These are phyloP conservation scores for Hippocampus guttulatus DNA, from an alignment of 2,113 vertebrate species.

Conservation along the genomic window DNA sequence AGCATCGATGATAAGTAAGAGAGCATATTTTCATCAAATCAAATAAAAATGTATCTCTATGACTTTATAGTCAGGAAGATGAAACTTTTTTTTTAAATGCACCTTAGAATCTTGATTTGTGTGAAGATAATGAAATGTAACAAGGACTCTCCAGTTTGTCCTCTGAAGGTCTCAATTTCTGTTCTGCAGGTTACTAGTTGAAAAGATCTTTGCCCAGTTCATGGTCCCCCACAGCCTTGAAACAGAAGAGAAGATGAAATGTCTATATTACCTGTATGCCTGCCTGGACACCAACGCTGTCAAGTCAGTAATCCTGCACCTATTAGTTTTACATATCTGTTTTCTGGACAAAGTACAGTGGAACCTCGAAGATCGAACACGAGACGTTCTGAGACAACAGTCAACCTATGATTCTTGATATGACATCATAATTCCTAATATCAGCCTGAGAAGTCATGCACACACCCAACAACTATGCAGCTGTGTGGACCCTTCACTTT, in stretches of 20 bases:
- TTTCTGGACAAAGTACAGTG: neutral
- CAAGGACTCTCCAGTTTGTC: neutral
- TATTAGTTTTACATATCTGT: neutral
- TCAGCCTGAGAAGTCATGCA: too few relatives aligned
- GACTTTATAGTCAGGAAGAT: neutral
- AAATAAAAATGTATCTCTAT: neutral
- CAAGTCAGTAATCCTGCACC: slow-evolving; percentile 79
- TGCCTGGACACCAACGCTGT: slow-evolving; percentile 98
- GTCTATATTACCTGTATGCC: slow-evolving; percentile 98
- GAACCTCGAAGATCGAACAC: neutral
- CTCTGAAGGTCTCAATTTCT: neutral
- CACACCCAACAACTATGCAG: too few relatives aligned
- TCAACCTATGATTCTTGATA: too few relatives aligned
- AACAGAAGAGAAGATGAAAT: slow-evolving; percentile 99
- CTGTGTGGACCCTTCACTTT: too few relatives aligned
- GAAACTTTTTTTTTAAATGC: neutral
- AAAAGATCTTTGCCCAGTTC: slow-evolving; percentile 98
- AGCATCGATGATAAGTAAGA: slow-evolving; percentile 98
- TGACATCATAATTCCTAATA: too few relatives aligned
- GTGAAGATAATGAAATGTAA: neutral
- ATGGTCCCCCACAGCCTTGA: slow-evolving; percentile 97
- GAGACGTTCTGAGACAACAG: neutral
- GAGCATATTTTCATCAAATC: neutral
- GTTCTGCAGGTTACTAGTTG: slow-evolving; percentile 84
- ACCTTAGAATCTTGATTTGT: neutral